phyloP scores from a whole-genome alignment of 2,888 invertebrate genomes.

The Spodoptera picta region DNA sequence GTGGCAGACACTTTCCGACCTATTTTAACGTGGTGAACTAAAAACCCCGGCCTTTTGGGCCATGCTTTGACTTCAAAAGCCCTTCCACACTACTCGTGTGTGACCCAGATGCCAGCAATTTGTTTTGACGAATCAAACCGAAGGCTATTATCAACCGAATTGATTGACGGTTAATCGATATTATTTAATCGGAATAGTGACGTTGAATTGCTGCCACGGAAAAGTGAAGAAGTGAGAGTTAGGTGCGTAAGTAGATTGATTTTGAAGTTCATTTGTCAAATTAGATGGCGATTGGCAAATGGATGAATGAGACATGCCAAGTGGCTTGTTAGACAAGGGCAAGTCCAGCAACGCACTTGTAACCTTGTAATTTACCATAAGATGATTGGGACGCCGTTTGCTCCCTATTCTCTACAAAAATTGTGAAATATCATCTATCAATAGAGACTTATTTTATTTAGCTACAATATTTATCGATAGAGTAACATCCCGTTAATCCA shows the following conservation, averaged over 20 bases:
- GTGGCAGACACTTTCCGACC: constrained; percentile 19
- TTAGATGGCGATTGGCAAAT: no score
- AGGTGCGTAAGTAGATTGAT: neutral
- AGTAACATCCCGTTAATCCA: no score
- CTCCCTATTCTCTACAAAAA: no score
- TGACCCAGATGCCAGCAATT: constrained; percentile 61
- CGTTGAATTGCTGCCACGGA: constrained; percentile 20
- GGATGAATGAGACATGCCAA: no score
- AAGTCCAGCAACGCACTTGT: no score
- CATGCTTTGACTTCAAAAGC: constrained; percentile 25
- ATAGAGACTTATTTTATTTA: no score
- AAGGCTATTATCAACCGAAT: constrained; percentile 41
- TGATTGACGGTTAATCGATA: constrained; percentile 58
- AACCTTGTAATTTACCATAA: no score
- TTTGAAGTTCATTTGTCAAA: no score
- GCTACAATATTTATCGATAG: no score
- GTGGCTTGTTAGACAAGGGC: no score
- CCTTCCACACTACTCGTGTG: constrained; percentile 32
- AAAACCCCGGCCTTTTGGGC: constrained; percentile 26
- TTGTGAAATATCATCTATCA: no score
- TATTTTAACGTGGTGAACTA: constrained; percentile 45
- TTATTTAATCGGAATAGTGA: constrained; percentile 47
- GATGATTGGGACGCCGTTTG: no score
- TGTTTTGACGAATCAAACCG: constrained; percentile 64
- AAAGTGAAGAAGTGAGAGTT: constrained; percentile 4